Conservation (phyloP, 92 coral and sea anemone species). For the Galaxea fascicularis region DNA sequence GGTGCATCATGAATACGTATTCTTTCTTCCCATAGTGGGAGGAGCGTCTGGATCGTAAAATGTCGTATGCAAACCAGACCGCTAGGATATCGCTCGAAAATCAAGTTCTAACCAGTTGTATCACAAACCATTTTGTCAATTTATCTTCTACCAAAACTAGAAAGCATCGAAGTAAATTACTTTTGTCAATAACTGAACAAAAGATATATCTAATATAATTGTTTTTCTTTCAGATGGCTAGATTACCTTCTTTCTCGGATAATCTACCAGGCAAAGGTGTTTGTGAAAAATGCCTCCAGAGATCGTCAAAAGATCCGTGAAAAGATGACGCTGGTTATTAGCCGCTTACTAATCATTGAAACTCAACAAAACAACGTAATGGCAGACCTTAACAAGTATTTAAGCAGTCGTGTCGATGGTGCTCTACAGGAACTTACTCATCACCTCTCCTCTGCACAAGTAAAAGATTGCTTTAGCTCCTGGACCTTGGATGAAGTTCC, state of each 20-base stretch:
- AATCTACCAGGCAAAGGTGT: slow-evolving; percentile 33
- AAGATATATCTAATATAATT: background rate
- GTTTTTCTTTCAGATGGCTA: slow-evolving; percentile 48
- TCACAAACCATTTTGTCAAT: too few species aligned
- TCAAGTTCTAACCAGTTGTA: too few species aligned
- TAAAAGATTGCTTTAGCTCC: slow-evolving; percentile 12
- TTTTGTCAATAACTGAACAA: background rate
- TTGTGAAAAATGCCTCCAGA: slow-evolving; percentile 36
- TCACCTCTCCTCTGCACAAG: slow-evolving; percentile 12
- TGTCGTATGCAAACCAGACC: too few species aligned
- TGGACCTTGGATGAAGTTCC: slow-evolving; percentile 56
- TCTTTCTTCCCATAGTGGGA: too few species aligned
- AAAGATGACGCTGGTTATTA: background rate
- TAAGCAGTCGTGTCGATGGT: background rate
- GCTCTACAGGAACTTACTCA: slow-evolving; percentile 2
- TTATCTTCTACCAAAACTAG: too few species aligned
- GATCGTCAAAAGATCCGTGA: slow-evolving; percentile 10
- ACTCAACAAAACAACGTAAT: background rate
- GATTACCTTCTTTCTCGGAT: slow-evolving; percentile 41
- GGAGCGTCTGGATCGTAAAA: too few species aligned
- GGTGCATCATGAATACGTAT: too few species aligned
- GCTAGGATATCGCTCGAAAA: too few species aligned
- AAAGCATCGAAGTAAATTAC: too few species aligned
- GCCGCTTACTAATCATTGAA: slow-evolving; percentile 12
- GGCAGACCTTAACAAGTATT: slow-evolving; percentile 1